Evolutionary conservation across 23 tunicate species (phyloP), one percentile per base, ranked within the genome.

Genomic region (Styela plicata): DNA sequence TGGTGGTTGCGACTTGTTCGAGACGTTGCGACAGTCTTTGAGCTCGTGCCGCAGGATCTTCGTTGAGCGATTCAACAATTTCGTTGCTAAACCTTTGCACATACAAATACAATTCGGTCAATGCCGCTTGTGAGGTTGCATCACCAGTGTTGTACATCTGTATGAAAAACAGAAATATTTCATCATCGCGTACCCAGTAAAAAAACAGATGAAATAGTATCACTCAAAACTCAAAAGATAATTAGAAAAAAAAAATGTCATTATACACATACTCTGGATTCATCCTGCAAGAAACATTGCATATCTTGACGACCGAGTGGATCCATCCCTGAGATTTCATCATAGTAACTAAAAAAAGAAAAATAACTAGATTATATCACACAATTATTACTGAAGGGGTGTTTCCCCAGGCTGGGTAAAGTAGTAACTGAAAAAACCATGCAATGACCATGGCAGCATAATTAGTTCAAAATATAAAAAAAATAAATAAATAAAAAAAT

Each of bases 191-290:
- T n/a, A n/a, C n/a, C n/a, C n/a, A n/a, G n/a, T n/a, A n/a, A n/a
- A n/a, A n/a, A n/a, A n/a, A n/a, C n/a, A n/a, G n/a, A n/a, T n/a
- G n/a, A n/a, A n/a, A n/a, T n/a, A n/a, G n/a, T n/a, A n/a, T n/a
- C n/a, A n/a, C n/a, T n/a, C n/a, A n/a, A n/a, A n/a, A n/a, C n/a
- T n/a, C n/a, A n/a, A n/a, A n/a, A n/a, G n/a, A n/a, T n/a, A n/a
- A n/a, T n/a, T n/a, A n/a, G n/a, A n/a, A n/a, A n/a, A n/a, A n/a
- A n/a, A n/a, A n/a, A n/a, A n/a, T n/a, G n/a, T n/a, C n/a, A n/a
- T n/a, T n/a, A n/a, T n/a, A n/a, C n/a, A n/a, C 87, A 86, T 69
- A 91, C 97, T 17, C 18, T 52, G 10, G 97, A 91, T 73, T 91
- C 97, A 20, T 86, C 88, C 21, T 70, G 78, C 73, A 91, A 74